Percentiles rank a stretch among this genome's conserved stretches.
These are phyloP conservation scores for Chalcis sispes DNA, from an alignment of 2,888 invertebrate species.

Conservation along the genomic window DNA sequence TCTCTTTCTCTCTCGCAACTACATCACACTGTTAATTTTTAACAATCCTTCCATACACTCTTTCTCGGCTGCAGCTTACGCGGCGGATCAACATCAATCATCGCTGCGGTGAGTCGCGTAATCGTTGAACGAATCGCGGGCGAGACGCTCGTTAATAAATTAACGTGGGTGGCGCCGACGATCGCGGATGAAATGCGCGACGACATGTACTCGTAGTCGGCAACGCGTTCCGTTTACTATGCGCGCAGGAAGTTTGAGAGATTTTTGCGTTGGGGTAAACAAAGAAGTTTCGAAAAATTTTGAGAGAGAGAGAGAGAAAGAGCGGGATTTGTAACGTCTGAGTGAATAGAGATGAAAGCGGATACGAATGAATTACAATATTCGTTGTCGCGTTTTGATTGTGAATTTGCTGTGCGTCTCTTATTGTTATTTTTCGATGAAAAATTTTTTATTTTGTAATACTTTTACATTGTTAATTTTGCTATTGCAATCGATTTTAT, in stretches of 20 bases:
- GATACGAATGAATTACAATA: neutral
- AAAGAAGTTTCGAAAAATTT: neutral
- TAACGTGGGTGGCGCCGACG: constrained; percentile 52
- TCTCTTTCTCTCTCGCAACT: too few species aligned
- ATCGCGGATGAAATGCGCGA: neutral
- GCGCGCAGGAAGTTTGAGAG: constrained; percentile 25
- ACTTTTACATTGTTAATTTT: too few species aligned
- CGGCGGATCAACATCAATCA: constrained; percentile 59
- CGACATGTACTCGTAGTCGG: constrained; percentile 17
- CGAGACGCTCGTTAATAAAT: constrained; percentile 53
- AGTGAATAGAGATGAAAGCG: neutral
- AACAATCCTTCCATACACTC: neutral
- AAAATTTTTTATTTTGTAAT: too few species aligned
- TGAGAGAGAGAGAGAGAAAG: neutral
- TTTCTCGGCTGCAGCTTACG: constrained; percentile 16
- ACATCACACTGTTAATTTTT: constrained; percentile 15
- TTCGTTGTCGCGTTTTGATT: too few species aligned
- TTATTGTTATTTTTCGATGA: too few species aligned
- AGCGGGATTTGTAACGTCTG: neutral
- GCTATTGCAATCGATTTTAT: too few species aligned
- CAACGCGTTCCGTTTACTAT: constrained; percentile 37
- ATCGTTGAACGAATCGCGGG: constrained; percentile 58
- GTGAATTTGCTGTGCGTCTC: too few species aligned
- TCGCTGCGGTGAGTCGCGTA: constrained; percentile 42
- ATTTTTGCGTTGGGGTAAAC: neutral